phyloP scores from a whole-genome alignment of 2,888 invertebrate genomes.

The Oxycera nigricornis region DNA sequence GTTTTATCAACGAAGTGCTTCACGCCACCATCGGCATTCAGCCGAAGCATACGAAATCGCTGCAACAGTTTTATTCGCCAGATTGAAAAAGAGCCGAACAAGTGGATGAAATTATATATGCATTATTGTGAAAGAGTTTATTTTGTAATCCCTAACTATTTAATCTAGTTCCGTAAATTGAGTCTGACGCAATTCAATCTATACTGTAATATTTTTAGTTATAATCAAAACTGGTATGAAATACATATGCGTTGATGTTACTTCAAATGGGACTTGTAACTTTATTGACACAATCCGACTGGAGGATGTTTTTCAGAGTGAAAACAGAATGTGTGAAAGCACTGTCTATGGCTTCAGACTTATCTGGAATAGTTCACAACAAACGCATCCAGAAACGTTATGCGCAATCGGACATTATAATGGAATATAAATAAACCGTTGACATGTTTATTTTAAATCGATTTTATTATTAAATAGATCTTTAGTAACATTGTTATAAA shows the following conservation, averaged over 20 bases:
- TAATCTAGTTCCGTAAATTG: not conserved
- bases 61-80: constrained; percentile 48
- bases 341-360: too few species aligned
- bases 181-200: not conserved
- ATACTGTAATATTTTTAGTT: not conserved
- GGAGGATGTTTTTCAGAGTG: not conserved
- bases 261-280: too few species aligned
- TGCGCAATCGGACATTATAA: too few species aligned
- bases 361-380: too few species aligned
- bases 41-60: constrained; percentile 68
- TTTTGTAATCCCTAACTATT: not conserved
- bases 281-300: too few species aligned
- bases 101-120: not conserved
- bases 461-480: constrained; percentile 24
- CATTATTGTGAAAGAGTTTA: not conserved
- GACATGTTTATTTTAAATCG: too few species aligned
- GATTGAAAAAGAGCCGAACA: constrained; percentile 9
- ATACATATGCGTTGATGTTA: not conserved
- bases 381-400: too few species aligned
- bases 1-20: constrained; percentile 79
- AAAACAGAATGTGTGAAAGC: too few species aligned
- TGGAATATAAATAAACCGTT: too few species aligned
- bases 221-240: not conserved
- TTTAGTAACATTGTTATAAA: constrained; percentile 19
- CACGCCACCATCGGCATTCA: constrained; percentile 71